Conservation (phyloP, 2,888 invertebrate species). For the Ochropacha duplaris region DNA sequence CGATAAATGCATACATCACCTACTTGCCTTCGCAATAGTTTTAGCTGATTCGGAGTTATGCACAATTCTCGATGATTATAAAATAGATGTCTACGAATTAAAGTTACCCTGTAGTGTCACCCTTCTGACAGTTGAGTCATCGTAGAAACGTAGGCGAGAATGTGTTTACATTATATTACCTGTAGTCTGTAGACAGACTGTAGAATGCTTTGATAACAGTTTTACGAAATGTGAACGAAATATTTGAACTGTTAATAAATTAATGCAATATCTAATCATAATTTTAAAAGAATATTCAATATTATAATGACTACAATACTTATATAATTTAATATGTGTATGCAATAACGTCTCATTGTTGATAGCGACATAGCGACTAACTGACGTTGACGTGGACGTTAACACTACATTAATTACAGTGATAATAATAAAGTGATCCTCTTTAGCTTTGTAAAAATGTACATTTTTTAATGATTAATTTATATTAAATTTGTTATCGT, state of each 20-base stretch:
- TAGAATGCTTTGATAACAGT: slow-evolving; percentile 9
- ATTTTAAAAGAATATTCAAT: slow-evolving; percentile 29
- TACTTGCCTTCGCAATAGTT: slow-evolving; percentile 77
- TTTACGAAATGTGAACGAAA: slow-evolving; percentile 23
- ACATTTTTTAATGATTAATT: slow-evolving; percentile 81
- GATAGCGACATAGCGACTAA: slow-evolving; percentile 45
- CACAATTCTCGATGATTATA: slow-evolving; percentile 62
- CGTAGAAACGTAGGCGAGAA: slow-evolving; percentile 11
- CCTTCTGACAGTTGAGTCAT: slow-evolving; percentile 38
- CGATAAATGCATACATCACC: slow-evolving; percentile 69
- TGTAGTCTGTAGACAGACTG: slow-evolving; percentile 8
- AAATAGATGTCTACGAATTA: slow-evolving; percentile 52
- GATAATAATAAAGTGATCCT: slow-evolving; percentile 76
- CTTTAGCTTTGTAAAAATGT: slow-evolving; percentile 80
- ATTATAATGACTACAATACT: slow-evolving; percentile 39
- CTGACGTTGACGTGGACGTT: slow-evolving; percentile 51
- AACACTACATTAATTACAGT: slow-evolving; percentile 60
- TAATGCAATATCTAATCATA: slow-evolving; percentile 32
- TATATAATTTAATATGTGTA: slow-evolving; percentile 24
- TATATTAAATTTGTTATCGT: slow-evolving; percentile 82
- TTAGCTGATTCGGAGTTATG: slow-evolving; percentile 65
- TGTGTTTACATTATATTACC: not conserved
- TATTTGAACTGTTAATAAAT: slow-evolving; percentile 38
- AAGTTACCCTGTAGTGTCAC: slow-evolving; percentile 64
- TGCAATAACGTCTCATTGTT: slow-evolving; percentile 28